Percentiles rank a stretch among this genome's conserved stretches.
These are phyloP conservation scores for Proteles cristata DNA, from an alignment of 2,113 vertebrate genomes.

Conservation along the genomic window DNA sequence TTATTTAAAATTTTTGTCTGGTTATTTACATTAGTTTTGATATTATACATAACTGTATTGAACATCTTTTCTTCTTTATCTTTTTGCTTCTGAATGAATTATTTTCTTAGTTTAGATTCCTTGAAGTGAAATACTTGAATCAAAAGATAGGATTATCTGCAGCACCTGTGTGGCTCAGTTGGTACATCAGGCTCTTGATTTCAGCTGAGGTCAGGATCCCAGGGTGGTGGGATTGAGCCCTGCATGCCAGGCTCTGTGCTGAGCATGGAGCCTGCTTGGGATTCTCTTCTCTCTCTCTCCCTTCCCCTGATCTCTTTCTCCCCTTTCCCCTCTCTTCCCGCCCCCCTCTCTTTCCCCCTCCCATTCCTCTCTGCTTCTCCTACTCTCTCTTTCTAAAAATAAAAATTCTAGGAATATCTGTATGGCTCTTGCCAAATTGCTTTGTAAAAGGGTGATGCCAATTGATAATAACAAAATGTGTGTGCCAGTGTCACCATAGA, in stretches of 20 bases:
- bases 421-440: conserved; percentile 44
- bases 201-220: too few relatives aligned
- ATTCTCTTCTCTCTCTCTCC: too few relatives aligned
- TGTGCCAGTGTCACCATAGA: neutral
- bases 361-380: too few relatives aligned
- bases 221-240: too few relatives aligned
- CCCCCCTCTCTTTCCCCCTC: too few relatives aligned
- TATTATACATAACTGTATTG: conserved; percentile 34
- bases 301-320: too few relatives aligned
- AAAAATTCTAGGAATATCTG: neutral
- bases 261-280: too few relatives aligned
- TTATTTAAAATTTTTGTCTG: conserved; percentile 51
- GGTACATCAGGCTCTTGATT: too few relatives aligned
- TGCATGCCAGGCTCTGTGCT: too few relatives aligned
- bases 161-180: too few relatives aligned
- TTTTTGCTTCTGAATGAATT: conserved; percentile 58
- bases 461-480: conserved; percentile 6
- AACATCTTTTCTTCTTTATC: conserved; percentile 12
- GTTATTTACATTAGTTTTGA: conserved; percentile 40
- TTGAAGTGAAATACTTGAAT: conserved; percentile 35
- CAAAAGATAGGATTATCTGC: neutral
- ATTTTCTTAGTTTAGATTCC: conserved; percentile 12
- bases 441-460: conserved; percentile 8
- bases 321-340: too few relatives aligned
- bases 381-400: too few relatives aligned